Conservation (phyloP, 2,797 vertebrate species). For the Emys orbicularis region DNA sequence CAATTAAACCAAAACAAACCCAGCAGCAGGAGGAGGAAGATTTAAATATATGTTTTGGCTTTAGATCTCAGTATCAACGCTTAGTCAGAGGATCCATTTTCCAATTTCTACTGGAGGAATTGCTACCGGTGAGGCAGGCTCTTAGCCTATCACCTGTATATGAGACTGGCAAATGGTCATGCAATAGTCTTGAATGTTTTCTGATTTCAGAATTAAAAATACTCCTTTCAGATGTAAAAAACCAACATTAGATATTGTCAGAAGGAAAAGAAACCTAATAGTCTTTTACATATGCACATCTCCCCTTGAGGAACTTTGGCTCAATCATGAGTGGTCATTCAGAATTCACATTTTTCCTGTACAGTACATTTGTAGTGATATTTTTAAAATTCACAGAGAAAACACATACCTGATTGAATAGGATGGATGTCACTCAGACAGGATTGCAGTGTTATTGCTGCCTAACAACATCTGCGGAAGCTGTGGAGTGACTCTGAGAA, state of each 20-base stretch:
- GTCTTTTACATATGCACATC: not conserved
- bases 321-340: not conserved
- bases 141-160: not conserved
- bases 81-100: not conserved
- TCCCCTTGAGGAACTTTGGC: not conserved
- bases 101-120: not conserved
- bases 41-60: not conserved
- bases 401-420: not conserved
- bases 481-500: not conserved
- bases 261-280: not conserved
- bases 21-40: not conserved
- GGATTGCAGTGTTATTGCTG: not conserved
- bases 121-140: not conserved
- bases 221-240: not conserved
- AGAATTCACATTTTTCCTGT: not conserved
- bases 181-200: not conserved
- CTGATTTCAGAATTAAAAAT: not conserved
- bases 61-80: not conserved
- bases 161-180: not conserved
- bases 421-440: not conserved
- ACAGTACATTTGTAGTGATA: not conserved
- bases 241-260: not conserved
- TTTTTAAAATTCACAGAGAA: not conserved
- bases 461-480: not conserved
- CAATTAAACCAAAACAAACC: not conserved